These are phyloP conservation scores for Peromyscus melanophrys DNA, from an alignment of 2,797 vertebrate genomes.

Conservation along the genomic window DNA sequence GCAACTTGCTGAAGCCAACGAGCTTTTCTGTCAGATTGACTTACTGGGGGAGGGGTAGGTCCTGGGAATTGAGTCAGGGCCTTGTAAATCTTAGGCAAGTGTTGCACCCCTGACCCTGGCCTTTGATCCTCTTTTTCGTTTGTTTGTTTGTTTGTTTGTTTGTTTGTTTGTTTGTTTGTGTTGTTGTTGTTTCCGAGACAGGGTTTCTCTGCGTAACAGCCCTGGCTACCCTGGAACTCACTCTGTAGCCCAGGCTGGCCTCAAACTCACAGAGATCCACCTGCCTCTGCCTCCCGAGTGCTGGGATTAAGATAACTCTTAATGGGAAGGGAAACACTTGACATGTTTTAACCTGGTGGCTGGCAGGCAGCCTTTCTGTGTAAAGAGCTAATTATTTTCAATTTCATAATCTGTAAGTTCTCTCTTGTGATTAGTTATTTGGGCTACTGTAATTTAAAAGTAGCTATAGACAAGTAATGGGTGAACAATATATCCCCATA, in stretches of 20 bases:
- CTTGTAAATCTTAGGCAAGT: neutral
- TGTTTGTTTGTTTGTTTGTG: too few species aligned
- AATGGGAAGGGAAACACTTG: neutral
- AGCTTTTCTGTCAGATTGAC: neutral
- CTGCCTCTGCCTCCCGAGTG: neutral
- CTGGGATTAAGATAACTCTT: neutral
- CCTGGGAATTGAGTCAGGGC: neutral
- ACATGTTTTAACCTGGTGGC: neutral
- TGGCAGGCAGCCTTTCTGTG: conserved; percentile 4
- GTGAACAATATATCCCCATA: neutral
- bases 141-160: too few species aligned
- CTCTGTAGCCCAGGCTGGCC: neutral
- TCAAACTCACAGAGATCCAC: neutral
- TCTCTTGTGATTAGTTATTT: neutral
- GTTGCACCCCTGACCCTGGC: neutral
- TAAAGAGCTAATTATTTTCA: conserved; percentile 41
- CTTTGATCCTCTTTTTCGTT: neutral
- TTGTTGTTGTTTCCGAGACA: neutral
- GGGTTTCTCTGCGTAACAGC: too few species aligned
- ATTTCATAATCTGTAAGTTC: neutral
- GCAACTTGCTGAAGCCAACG: neutral
- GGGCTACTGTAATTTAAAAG: neutral
- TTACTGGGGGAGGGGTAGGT: neutral
- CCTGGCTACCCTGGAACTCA: too few species aligned
- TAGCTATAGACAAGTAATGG: neutral